Evolutionary conservation across 2,113 vertebrate species (phyloP), one percentile per base, ranked within the genome.

Genomic region (Trematomus loennbergii): DNA sequence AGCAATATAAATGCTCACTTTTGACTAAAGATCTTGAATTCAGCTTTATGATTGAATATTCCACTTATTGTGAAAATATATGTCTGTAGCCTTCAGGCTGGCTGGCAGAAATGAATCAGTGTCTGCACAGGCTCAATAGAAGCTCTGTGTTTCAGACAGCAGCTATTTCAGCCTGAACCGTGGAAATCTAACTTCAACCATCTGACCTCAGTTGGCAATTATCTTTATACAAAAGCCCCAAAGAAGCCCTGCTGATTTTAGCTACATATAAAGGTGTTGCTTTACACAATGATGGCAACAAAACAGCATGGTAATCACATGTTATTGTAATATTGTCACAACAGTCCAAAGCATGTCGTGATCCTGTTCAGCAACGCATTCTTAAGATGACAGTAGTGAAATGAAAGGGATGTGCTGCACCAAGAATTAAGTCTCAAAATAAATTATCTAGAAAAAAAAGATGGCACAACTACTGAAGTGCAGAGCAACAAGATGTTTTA

Each of bases 191-290:
- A 70, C 58, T 79, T 79, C 55, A 63, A 17, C 53, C 22, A 13
- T 36, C 67, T 81, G 70, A 79, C 58, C 64, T 85, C 22, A 65
- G 61, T 12, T 69, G 33, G 45, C 61, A 79, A 17, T 46, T 75
- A 33, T 79, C 53, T 83, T 75, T 55, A 9, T 50, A 48, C 36
- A 81, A 72, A 82, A 49, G 29, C 53, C 20, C 45, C 60, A 49
- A 66, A 71, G 17, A 72, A 20, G 36, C 53, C 36, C 36, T 40
- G 5, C 36, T 40, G 36, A 40, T 40, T 40, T 40, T 7, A 4
- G 29, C 29, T 29, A 29, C 29, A 40, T 40, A 40, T 40, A 7
- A 8, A 7, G 36, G 36, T 40, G 36, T 40, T 69, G 16, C 45
- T 66, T 6, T 55, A 59, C 11, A 25, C 9, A 73, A 33, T 60